Evolutionary conservation across 2,888 invertebrate species (phyloP), one percentile per base, ranked within the genome.

Genomic region (Plusia festucae): DNA sequence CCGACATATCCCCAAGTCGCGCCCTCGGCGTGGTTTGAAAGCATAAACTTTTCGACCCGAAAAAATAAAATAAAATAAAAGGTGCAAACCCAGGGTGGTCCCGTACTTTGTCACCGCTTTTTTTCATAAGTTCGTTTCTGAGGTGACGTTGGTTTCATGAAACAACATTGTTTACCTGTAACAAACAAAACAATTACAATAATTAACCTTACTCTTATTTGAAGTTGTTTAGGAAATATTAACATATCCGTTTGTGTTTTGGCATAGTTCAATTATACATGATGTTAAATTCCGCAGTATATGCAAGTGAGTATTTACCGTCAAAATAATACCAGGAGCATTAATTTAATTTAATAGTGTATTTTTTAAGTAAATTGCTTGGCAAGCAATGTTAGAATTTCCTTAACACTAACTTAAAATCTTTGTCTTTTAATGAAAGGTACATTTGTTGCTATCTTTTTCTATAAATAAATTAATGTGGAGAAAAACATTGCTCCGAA

Each of bases 121-220:
- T 56, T 62, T 54, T 20, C 24, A 62, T 15, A 65, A 57, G 59
- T 15, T 51, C 40, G 16, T 22, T 58, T 52, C 54, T 52, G 34
- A 46, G 5, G 6, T 6, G 34, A 49, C 27, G 24, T 16, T 46
- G 27, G 40, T 64, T 68, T 34, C 63, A 24, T 32, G 55, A 57
- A 54, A 22, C 27, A 30, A 56, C 49, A 59, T 18, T 13, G 24
- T 54, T 74, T 79, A 79, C 79, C 79, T 79, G 79, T 40, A 79
- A 79, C 79, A 79, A 79, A 72, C 13, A 68, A 73, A 15, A 66
- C 57, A 30, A 59, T 61, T 52, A 59, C 32, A 67, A n/a, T n/a
- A n/a, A 74, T 78, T 76, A 79, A 63, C 49, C 58, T 65, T 55
- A 62, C 53, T 52, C 24, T 57, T 49, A 44, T 46, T 20, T 52